These are phyloP conservation scores for Psephotus haematonotus DNA, from an alignment of 2,113 vertebrate genomes.

Conservation along the genomic window DNA sequence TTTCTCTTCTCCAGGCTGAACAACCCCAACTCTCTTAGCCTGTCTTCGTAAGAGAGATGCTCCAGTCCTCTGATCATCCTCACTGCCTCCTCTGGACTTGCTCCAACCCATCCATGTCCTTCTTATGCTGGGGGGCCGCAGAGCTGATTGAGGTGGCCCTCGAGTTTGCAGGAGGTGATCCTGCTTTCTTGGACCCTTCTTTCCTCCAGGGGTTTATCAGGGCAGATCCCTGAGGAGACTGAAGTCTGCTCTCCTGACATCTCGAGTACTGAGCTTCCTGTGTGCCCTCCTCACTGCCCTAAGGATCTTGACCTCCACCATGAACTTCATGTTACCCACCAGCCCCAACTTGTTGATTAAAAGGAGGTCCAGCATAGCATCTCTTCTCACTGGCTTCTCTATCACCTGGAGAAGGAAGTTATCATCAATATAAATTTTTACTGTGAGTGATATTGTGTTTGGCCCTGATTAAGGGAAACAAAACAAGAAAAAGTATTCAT, in stretches of 20 bases:
- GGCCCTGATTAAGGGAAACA: neutral
- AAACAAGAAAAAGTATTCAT: neutral
- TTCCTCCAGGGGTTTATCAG: neutral
- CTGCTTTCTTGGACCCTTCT: neutral
- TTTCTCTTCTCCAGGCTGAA: neutral
- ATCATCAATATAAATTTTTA: neutral
- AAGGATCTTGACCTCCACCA: neutral
- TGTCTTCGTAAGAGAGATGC: neutral
- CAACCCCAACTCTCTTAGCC: neutral
- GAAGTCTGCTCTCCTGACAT: neutral
- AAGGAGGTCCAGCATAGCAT: neutral
- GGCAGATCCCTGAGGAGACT: neutral
- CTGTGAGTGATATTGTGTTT: neutral
- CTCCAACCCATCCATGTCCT: neutral
- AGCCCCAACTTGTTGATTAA: neutral
- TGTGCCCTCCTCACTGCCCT: neutral
- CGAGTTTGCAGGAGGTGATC: neutral
- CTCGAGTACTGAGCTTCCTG: neutral
- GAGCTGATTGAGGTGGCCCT: neutral
- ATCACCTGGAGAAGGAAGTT: neutral
- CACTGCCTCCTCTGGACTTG: rapidly evolving
- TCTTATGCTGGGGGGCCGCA: neutral
- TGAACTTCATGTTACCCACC: neutral
- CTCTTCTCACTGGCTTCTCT: neutral
- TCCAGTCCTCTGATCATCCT: neutral